Evolutionary conservation across 1,140 invertebrate genomes (phyloP).

Genomic region (Solenopsis fugax): DNA sequence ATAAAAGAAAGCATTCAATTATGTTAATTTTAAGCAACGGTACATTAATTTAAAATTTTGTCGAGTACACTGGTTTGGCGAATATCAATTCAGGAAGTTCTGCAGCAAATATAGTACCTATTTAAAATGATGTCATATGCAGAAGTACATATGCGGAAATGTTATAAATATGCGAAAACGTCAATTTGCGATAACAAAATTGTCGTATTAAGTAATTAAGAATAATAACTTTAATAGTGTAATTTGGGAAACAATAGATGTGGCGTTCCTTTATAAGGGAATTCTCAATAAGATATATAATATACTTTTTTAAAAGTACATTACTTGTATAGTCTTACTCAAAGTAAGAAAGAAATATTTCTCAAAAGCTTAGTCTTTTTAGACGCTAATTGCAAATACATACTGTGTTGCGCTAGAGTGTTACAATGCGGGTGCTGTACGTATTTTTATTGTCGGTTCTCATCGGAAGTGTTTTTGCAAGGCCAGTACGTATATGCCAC

Average conservation of each 20-base stretch:
- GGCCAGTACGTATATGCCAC: background rate
- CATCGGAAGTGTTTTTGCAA: background rate
- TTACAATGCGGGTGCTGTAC: background rate
- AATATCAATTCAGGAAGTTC: no score
- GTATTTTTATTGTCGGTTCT: background rate
- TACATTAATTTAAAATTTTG: no score
- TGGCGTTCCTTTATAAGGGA: background rate
- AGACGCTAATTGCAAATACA: background rate
- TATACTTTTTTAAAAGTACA: background rate
- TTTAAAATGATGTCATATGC: background rate
- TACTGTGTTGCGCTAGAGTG: background rate
- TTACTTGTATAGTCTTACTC: background rate
- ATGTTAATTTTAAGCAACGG: no score
- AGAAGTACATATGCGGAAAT: no score
- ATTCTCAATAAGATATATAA: background rate
- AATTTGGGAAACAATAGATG: background rate
- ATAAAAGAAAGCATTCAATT: no score
- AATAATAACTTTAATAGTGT: background rate
- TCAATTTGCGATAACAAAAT: background rate
- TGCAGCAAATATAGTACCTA: no score
- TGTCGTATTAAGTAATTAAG: background rate
- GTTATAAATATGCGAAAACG: background rate
- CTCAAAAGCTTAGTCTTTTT: background rate
- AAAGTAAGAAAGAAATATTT: background rate
- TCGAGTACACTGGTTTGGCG: no score